phyloP scores from a whole-genome alignment of 2,113 vertebrate genomes.

The Pholis gunnellus region DNA sequence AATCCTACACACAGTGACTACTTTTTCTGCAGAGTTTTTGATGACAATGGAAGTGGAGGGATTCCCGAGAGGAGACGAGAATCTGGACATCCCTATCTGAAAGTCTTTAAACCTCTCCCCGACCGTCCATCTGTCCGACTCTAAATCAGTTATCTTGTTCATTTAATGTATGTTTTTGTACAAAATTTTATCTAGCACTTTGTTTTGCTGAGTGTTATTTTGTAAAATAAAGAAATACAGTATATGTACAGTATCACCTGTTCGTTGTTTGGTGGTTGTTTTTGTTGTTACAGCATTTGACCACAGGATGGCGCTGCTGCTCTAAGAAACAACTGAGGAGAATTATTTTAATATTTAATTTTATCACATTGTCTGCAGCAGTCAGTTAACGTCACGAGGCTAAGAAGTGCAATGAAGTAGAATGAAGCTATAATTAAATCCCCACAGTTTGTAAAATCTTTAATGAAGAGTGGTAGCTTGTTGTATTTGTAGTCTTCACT shows the following conservation, averaged over 20 bases:
- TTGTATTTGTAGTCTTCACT: too few species aligned
- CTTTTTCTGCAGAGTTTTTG: slow-evolving; percentile 64
- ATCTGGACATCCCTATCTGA: slow-evolving; percentile 62
- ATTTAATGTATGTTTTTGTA: slow-evolving; percentile 43
- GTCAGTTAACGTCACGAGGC: neutral
- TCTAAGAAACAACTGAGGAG: neutral
- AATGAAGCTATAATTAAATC: neutral
- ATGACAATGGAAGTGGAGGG: slow-evolving; percentile 78
- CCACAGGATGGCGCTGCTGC: slow-evolving; percentile 22
- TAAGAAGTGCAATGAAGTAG: neutral
- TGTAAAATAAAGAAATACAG: slow-evolving; percentile 55
- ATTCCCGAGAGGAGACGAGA: slow-evolving; percentile 68
- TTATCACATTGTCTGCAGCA: neutral
- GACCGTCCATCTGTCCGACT: neutral
- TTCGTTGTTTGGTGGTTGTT: neutral
- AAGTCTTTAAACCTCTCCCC: neutral
- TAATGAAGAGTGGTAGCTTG: too few species aligned
- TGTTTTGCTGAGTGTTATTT: slow-evolving; percentile 37
- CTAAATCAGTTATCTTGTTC: neutral
- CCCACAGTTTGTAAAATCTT: neutral
- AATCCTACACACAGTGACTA: neutral
- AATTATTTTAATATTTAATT: neutral
- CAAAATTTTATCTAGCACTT: neutral
- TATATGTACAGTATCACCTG: neutral
- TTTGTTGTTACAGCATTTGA: neutral